phyloP scores from a whole-genome alignment of 2,113 vertebrate genomes.

The Tympanuchus pallidicinctus region DNA sequence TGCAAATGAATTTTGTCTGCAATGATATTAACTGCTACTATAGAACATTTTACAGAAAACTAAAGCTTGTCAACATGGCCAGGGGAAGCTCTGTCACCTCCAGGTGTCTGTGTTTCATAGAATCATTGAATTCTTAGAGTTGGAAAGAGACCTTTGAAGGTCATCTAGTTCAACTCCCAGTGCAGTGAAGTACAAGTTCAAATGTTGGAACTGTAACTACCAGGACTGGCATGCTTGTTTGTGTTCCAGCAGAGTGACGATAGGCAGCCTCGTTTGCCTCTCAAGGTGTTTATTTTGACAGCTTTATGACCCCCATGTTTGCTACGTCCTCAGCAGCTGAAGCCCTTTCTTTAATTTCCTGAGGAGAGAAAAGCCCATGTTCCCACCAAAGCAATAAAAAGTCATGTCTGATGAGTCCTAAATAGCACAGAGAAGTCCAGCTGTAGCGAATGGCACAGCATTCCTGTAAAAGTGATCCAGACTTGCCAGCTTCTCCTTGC shows the following conservation, averaged over 20 bases:
- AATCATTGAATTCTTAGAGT: no score
- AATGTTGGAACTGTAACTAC: not conserved
- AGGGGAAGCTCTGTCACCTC: rapidly evolving
- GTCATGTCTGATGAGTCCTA: not conserved
- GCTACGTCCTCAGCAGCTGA: not conserved
- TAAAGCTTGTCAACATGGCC: not conserved
- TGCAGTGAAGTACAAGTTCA: not conserved
- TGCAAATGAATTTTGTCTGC: not conserved
- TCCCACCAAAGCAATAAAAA: not conserved
- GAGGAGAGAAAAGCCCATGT: not conserved
- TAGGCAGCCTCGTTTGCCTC: not conserved
- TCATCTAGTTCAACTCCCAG: no score
- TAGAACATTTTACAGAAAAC: not conserved
- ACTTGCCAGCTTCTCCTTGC: not conserved
- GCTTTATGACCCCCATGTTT: not conserved
- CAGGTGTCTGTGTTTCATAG: rapidly evolving
- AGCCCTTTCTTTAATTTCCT: not conserved
- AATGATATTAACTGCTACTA: not conserved
- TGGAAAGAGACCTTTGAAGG: no score
- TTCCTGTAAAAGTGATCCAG: not conserved
- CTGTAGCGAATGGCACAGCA: not conserved
- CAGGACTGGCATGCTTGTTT: not conserved
- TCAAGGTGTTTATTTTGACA: no score
- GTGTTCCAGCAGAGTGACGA: not conserved
- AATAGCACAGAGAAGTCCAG: not conserved